phyloP scores from a whole-genome alignment of 1,140 invertebrate genomes.

The Pygmarrhopalites habei region DNA sequence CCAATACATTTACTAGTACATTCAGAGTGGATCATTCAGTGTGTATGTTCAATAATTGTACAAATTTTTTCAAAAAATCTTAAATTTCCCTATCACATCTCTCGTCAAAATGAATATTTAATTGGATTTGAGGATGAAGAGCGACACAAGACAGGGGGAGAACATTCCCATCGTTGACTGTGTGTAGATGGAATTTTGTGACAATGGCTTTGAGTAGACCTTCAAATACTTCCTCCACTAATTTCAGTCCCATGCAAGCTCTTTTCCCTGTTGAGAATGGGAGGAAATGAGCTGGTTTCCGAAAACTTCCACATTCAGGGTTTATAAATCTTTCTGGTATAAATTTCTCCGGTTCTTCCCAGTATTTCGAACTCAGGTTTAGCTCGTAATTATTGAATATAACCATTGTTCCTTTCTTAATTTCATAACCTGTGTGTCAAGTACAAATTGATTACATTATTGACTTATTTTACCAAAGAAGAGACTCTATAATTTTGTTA shows the following conservation, averaged over 20 bases:
- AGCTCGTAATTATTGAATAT: slow-evolving; percentile 83
- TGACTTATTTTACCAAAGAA: too few species aligned
- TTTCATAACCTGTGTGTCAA: slow-evolving; percentile 57
- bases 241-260: slow-evolving; percentile 79
- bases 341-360: slow-evolving; percentile 65
- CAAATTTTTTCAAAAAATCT: too few species aligned
- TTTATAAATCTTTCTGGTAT: slow-evolving; percentile 63
- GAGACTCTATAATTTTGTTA: too few species aligned
- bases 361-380: slow-evolving; percentile 67
- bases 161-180: slow-evolving; percentile 5
- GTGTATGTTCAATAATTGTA: too few species aligned
- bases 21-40: too few species aligned
- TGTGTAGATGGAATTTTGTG: slow-evolving; percentile 20
- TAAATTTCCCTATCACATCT: background rate
- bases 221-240: slow-evolving; percentile 51
- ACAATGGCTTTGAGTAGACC: slow-evolving; percentile 22
- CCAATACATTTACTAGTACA: too few species aligned
- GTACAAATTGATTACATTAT: too few species aligned
- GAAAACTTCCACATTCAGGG: slow-evolving; percentile 27
- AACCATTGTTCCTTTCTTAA: slow-evolving; percentile 73
- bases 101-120: slow-evolving; percentile 27
- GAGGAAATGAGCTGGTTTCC: slow-evolving; percentile 60
- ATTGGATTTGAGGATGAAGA: slow-evolving; percentile 23
- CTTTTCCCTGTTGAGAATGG: slow-evolving; percentile 79
- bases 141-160: slow-evolving; percentile 34